phyloP scores from a whole-genome alignment of 2,113 vertebrate genomes.

The Dolichotis patagonum region DNA sequence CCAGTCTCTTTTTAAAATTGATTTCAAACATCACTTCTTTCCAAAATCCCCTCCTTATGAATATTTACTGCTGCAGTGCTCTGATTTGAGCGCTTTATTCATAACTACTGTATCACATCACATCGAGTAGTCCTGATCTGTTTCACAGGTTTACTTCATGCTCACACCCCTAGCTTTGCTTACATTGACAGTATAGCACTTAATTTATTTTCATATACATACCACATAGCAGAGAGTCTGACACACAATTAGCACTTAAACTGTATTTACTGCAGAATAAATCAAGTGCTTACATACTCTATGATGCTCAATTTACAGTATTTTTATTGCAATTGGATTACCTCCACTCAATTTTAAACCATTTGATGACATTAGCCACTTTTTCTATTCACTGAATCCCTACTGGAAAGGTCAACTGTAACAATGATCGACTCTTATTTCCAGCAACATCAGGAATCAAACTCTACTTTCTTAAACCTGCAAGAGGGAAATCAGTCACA shows the following conservation, averaged over 20 bases:
- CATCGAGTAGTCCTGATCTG: neutral
- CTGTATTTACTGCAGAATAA: neutral
- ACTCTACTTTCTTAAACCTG: neutral
- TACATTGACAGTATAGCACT: neutral
- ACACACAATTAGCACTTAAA: neutral
- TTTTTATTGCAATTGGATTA: neutral
- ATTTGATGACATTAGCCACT: neutral
- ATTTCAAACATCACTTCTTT: neutral
- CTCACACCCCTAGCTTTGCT: rapidly evolving
- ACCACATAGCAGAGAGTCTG: neutral
- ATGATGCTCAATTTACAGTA: neutral
- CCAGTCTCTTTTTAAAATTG: neutral
- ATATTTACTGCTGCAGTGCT: neutral
- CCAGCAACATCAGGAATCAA: neutral
- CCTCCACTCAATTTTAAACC: neutral
- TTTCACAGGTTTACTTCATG: neutral
- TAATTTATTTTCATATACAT: neutral
- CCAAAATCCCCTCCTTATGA: neutral
- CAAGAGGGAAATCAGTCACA: neutral
- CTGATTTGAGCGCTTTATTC: neutral
- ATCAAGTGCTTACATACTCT: neutral
- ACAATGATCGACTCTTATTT: neutral
- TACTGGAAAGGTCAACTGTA: neutral
- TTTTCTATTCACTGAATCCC: neutral
- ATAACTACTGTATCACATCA: neutral